phyloP scores from a whole-genome alignment of 1,140 invertebrate genomes.

The Drosophila miranda region DNA sequence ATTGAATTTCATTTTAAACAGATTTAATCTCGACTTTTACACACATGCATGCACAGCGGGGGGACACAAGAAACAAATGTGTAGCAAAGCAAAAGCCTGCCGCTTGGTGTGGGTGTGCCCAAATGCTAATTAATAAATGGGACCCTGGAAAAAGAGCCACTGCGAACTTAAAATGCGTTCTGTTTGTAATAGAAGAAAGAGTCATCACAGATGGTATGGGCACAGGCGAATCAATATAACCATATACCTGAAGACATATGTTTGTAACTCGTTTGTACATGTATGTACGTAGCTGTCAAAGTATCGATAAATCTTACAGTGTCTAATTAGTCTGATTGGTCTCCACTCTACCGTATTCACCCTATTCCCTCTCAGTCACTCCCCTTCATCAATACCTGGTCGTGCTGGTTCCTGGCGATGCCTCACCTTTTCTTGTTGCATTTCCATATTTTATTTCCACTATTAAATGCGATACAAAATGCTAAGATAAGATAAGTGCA shows the following conservation, averaged over 20 bases:
- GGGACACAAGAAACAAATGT: no score
- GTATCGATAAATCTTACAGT: no score
- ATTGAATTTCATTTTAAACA: constrained; percentile 73
- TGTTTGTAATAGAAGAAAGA: no score
- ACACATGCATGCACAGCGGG: constrained; percentile 2
- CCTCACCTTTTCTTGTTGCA: constrained; percentile 59
- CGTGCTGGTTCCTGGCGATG: constrained; percentile 21
- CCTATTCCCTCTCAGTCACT: no score
- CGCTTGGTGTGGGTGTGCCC: constrained; percentile 67
- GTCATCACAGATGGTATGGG: no score
- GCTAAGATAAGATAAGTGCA: constrained; percentile 59
- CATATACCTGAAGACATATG: no score
- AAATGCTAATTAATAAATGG: constrained; percentile 75
- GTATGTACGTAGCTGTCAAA: no score
- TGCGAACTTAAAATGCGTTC: constrained; percentile 41
- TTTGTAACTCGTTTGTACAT: background rate
- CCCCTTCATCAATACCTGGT: constrained; percentile 16
- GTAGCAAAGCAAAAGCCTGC: constrained; percentile 37
- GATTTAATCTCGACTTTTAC: constrained; percentile 44
- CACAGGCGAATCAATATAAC: no score
- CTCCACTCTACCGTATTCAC: no score
- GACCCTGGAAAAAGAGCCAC: background rate
- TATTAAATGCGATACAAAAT: constrained; percentile 68
- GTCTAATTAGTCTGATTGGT: no score
- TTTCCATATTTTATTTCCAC: constrained; percentile 69